Evolutionary conservation across 2,797 vertebrate species (phyloP).

Genomic region (Aeoliscus strigatus): DNA sequence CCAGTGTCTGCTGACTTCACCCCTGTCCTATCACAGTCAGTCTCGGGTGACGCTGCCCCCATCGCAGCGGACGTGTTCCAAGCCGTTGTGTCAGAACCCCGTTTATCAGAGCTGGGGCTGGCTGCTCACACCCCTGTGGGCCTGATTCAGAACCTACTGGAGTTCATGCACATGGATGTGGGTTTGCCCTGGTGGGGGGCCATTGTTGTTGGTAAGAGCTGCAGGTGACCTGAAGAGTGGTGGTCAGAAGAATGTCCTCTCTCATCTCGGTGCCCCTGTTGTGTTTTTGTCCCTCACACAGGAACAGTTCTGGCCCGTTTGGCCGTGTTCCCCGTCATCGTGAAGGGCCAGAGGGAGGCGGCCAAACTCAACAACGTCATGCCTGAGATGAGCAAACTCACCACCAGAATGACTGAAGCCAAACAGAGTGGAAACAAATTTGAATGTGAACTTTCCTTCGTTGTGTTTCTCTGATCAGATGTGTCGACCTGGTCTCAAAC

Average conservation of each 20-base stretch:
- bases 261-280: not conserved
- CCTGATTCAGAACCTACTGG: slow-evolving; percentile 81
- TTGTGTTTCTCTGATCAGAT: no score
- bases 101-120: slow-evolving; percentile 80
- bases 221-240: not conserved
- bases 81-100: slow-evolving; percentile 61
- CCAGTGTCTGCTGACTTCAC: slow-evolving; percentile 22
- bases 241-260: not conserved
- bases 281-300: slow-evolving; percentile 8
- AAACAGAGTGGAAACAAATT: slow-evolving; percentile 80
- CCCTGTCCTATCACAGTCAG: slow-evolving; percentile 18
- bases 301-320: slow-evolving; percentile 82
- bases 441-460: slow-evolving; percentile 73
- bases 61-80: slow-evolving; percentile 69
- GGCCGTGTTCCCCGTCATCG: slow-evolving; percentile 81
- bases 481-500: no score
- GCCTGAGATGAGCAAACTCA: slow-evolving; percentile 80
- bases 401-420: slow-evolving; percentile 78
- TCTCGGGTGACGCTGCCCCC: slow-evolving; percentile 50
- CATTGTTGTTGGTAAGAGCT: slow-evolving; percentile 82
- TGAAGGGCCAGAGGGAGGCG: slow-evolving; percentile 85
- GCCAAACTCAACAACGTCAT: slow-evolving; percentile 85
- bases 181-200: slow-evolving; percentile 92
- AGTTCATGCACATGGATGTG: slow-evolving; percentile 79
- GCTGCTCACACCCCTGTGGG: slow-evolving; percentile 81